Evolutionary conservation across 2,113 vertebrate species (phyloP).

Genomic region (Hystrix cristata): DNA sequence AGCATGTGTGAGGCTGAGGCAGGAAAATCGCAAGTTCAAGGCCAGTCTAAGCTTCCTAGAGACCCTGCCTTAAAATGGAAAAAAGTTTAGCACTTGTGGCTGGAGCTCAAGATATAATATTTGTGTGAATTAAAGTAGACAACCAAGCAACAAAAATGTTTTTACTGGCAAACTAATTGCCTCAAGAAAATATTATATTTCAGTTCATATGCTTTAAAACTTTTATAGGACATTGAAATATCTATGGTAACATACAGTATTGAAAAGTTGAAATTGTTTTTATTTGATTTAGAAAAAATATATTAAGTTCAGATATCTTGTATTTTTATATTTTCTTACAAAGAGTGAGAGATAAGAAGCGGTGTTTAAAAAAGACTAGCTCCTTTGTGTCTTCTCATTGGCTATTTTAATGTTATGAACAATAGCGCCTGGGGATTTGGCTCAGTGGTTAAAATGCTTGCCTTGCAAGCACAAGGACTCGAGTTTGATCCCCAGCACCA

Average conservation of each 20-base stretch:
- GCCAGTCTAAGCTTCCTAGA: background rate
- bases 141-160: constrained; percentile 11
- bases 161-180: constrained; percentile 49
- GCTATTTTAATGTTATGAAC: background rate
- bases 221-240: background rate
- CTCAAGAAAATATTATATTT: constrained; percentile 17
- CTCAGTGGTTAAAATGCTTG: too few relatives aligned
- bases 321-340: constrained; percentile 8
- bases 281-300: constrained; percentile 30
- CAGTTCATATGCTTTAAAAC: constrained; percentile 12
- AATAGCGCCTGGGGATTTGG: background rate
- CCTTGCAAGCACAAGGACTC: too few relatives aligned
- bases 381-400: background rate
- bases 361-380: background rate
- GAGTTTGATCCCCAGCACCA: too few relatives aligned
- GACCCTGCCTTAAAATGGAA: background rate
- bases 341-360: background rate
- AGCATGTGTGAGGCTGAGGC: background rate
- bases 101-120: constrained; percentile 32
- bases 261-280: constrained; percentile 23
- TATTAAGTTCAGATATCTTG: background rate
- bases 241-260: background rate
- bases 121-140: constrained; percentile 5
- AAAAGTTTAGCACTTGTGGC: background rate
- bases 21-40: background rate